phyloP scores from a whole-genome alignment of 2,113 vertebrate genomes.

The Pelusios castaneus region DNA sequence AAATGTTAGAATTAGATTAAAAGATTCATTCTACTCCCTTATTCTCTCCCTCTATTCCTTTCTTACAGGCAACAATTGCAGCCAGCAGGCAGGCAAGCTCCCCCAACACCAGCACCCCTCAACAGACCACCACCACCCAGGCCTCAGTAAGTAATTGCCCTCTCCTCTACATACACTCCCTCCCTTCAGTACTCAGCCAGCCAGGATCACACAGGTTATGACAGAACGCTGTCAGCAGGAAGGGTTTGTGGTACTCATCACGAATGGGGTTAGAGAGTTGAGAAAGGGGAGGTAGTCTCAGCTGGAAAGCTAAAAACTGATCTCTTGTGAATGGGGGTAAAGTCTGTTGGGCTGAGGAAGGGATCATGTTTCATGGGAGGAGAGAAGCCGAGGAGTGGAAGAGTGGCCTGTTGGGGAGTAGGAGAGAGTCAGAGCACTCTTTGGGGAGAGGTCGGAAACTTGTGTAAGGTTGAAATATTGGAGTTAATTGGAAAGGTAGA shows the following conservation, averaged over 20 bases:
- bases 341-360: background rate
- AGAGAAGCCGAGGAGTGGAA: background rate
- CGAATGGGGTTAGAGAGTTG: background rate
- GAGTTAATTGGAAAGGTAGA: background rate
- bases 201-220: background rate
- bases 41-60: slow-evolving; percentile 7
- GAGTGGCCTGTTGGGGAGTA: too few species aligned
- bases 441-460: background rate
- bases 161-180: background rate
- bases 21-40: slow-evolving; percentile 13
- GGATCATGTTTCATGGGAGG: background rate
- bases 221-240: background rate
- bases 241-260: background rate
- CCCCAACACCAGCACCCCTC: slow-evolving; percentile 87
- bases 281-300: background rate
- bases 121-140: slow-evolving; percentile 87
- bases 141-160: slow-evolving; percentile 76
- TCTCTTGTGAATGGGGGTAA: background rate
- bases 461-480: background rate
- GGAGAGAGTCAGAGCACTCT: background rate
- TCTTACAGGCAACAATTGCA: slow-evolving; percentile 91
- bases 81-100: slow-evolving; percentile 94
- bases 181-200: background rate
- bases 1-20: background rate
- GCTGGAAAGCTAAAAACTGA: background rate